These are phyloP conservation scores for Andrena dorsata DNA, from an alignment of 2,888 invertebrate species.

Conservation along the genomic window DNA sequence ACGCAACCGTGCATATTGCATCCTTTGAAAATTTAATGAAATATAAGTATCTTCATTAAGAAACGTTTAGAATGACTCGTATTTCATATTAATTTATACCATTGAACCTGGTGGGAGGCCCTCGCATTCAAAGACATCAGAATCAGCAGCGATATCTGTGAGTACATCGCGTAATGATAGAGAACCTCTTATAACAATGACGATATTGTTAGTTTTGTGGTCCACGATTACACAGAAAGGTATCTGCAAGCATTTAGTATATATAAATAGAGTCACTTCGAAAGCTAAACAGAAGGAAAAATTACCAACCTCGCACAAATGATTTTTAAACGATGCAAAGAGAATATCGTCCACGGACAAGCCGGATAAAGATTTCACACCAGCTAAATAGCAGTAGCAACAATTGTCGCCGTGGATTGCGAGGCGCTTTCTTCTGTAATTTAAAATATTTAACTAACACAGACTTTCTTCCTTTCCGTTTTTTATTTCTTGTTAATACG, in stretches of 20 bases:
- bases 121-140: conserved; percentile 90
- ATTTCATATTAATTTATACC: conserved; percentile 75
- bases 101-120: conserved; percentile 89
- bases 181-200: conserved; percentile 94
- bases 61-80: neutral
- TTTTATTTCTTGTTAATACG: neutral
- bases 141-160: conserved; percentile 92
- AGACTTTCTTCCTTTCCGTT: neutral
- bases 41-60: too few species aligned
- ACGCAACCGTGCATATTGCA: too few species aligned
- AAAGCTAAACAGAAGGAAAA: neutral
- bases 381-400: conserved; percentile 94
- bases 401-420: conserved; percentile 95
- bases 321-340: conserved; percentile 94
- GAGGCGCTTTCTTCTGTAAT: conserved; percentile 85
- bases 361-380: conserved; percentile 92
- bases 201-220: conserved; percentile 92
- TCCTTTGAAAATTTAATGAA: too few species aligned
- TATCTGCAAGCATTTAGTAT: conserved; percentile 86
- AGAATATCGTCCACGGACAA: conserved; percentile 92
- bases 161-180: conserved; percentile 94
- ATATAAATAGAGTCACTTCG: neutral
- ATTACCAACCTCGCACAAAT: conserved; percentile 90
- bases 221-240: conserved; percentile 95
- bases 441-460: neutral